Conservation (phyloP, 1,140 invertebrate species). For the Tetramorium simillimum region DNA sequence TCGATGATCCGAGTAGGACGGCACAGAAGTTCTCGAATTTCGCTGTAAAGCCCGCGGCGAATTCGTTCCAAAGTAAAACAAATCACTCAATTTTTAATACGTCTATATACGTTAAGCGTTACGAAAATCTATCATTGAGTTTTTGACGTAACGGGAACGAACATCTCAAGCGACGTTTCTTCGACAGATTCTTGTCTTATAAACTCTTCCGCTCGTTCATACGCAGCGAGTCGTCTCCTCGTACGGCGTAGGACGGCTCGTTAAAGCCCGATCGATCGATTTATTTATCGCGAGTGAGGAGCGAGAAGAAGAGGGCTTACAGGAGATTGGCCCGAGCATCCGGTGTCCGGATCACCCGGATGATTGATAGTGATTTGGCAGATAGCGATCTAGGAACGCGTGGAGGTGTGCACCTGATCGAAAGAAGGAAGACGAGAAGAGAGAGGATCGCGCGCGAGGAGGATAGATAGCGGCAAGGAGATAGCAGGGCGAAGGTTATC, state of each 20-base stretch:
- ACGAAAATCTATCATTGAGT: neutral
- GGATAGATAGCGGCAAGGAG: neutral
- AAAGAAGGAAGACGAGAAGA: constrained; percentile 35
- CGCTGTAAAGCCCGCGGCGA: neutral
- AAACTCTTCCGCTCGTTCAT: constrained; percentile 10
- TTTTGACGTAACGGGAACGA: neutral
- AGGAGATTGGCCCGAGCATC: constrained; percentile 71
- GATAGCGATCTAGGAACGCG: constrained; percentile 76
- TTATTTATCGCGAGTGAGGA: constrained; percentile 71
- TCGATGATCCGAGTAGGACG: constrained; percentile 62
- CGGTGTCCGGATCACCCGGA: constrained; percentile 71
- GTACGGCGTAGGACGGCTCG: constrained; percentile 56
- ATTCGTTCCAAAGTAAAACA: neutral
- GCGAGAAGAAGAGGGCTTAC: constrained; percentile 62
- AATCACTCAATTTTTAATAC: neutral
- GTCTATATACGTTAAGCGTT: neutral
- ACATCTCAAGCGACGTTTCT: neutral
- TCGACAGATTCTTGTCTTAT: constrained; percentile 1
- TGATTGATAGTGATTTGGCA: constrained; percentile 81
- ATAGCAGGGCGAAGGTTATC: constrained; percentile 30
- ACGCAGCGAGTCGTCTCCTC: neutral
- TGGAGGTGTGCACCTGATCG: constrained; percentile 67
- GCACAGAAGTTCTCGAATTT: constrained; percentile 42
- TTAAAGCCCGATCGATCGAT: constrained; percentile 71
- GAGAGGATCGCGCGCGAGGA: neutral